Conservation (phyloP, 2,888 invertebrate genomes). For the Octodonta nipae region DNA sequence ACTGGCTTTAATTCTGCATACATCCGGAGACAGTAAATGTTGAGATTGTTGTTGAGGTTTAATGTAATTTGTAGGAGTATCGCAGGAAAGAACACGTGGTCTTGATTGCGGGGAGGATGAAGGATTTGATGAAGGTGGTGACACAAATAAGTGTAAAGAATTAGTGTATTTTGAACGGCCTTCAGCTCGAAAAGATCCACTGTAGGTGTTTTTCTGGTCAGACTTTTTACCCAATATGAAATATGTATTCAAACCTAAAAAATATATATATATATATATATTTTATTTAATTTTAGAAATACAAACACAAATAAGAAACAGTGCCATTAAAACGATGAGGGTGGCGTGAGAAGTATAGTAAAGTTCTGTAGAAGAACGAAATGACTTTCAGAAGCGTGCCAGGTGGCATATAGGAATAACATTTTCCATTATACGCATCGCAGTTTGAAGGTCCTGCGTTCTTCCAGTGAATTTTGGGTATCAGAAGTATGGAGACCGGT, state of each 20-base stretch:
- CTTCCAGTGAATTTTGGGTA: no score
- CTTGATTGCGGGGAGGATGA: constrained; percentile 30
- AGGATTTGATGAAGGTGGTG: constrained; percentile 40
- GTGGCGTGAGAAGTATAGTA: no score
- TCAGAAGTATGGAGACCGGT: no score
- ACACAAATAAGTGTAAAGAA: constrained; percentile 46
- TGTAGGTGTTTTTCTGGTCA: constrained; percentile 35
- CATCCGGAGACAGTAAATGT: constrained; percentile 40
- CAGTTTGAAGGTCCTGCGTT: no score
- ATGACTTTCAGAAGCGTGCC: no score
- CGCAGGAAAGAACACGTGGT: constrained; percentile 33
- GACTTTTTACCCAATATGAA: constrained; percentile 68
- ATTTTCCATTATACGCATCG: no score
- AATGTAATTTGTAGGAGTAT: constrained; percentile 28
- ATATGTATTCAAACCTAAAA: constrained; percentile 66
- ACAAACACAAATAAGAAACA: no score
- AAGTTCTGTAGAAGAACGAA: no score
- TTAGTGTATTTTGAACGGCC: constrained; percentile 32
- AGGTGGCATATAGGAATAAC: no score
- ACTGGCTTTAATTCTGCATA: constrained; percentile 55
- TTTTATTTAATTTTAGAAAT: constrained; percentile 3
- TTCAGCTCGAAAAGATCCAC: constrained; percentile 29
- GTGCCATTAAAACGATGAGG: no score
- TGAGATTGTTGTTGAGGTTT: constrained; percentile 32
- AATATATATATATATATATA: no score